These are phyloP conservation scores for Baryphthengus martii DNA, from an alignment of 2,113 vertebrate species.

Conservation along the genomic window DNA sequence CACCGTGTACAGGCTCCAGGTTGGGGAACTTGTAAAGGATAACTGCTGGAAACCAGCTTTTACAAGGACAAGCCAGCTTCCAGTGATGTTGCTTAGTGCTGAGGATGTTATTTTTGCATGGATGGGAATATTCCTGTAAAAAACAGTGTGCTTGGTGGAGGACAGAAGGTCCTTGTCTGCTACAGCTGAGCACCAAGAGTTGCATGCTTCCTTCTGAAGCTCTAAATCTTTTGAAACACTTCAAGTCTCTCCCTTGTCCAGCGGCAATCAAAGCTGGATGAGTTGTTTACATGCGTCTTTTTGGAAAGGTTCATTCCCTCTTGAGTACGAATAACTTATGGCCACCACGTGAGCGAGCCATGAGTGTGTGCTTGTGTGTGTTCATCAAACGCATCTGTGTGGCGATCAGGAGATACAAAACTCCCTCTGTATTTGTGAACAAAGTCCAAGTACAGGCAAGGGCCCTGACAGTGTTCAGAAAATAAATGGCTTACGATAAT, in stretches of 20 bases:
- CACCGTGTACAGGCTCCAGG: too few relatives aligned
- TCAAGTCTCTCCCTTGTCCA: background rate
- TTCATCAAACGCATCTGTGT: fast-evolving
- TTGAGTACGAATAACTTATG: background rate
- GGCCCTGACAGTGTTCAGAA: background rate
- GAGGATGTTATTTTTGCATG: fast-evolving
- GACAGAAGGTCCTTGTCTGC: background rate
- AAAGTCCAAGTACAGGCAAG: background rate
- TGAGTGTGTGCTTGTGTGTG: background rate
- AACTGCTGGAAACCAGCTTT: background rate
- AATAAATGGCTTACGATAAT: background rate
- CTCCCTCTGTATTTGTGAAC: background rate
- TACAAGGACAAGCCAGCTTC: background rate
- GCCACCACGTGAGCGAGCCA: fast-evolving
- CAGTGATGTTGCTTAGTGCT: fast-evolving
- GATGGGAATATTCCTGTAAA: background rate
- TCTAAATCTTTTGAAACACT: background rate
- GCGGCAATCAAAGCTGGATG: background rate
- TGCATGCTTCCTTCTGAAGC: background rate
- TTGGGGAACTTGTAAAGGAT: background rate
- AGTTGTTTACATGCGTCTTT: background rate
- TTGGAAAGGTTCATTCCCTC: background rate
- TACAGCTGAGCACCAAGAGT: background rate
- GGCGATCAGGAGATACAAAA: background rate
- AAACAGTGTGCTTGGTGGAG: background rate